Base-by-base conservation (phyloP, 30 jellyfish, hydroid and myxozoan species). In the Kudoa iwatai region DNA sequence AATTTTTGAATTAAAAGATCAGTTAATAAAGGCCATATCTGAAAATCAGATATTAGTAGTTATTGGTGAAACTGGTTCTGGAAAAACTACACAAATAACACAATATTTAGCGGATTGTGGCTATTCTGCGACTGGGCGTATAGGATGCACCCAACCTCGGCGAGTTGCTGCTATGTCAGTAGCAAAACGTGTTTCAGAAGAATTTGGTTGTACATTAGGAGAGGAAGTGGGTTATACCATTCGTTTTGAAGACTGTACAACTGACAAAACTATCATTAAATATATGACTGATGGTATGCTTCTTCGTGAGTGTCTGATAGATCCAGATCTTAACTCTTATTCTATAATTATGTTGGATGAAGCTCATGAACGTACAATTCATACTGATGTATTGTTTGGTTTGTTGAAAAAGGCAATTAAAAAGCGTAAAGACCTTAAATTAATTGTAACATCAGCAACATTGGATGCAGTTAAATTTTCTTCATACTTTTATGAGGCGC, bases 261-360 rank as follows among this genome's bases (percentile, higher is more conserved):
- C 85, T 24, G 50, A 87, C 11, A 55, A 88, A 40, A 77, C 96
- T 19, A 57, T 55, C 3, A 33, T 77, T 63, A 77, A 77, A 88
- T 77, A 81, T 65, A 64, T 81, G 88, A 81, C 99, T 2, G 99
- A 81, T 53, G 99, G 99, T 63, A 81, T 81, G 99, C 53, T 81
- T 61, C 59, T 81, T 49, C 43, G 99, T 24, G 99, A 81, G 41
- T 88, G 88, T 26, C 63, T 81, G 99, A 63, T 88, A 19, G 99
- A 81, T 35, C 99, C 88, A 7, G 52, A 62, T 24, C 59, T 81
- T 23, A 88, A 81, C 36, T 47, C 88, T 22, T 81, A 81, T 43
- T 88, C 88, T 2, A 85, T 81, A 20, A 54, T 81, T 11, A 33
- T 81, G 39, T 83, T 81, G 23, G 99, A 81, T 40, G 99, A 81